Conservation (phyloP, 2,797 vertebrate species). For the Yasuhikotakia modesta region DNA sequence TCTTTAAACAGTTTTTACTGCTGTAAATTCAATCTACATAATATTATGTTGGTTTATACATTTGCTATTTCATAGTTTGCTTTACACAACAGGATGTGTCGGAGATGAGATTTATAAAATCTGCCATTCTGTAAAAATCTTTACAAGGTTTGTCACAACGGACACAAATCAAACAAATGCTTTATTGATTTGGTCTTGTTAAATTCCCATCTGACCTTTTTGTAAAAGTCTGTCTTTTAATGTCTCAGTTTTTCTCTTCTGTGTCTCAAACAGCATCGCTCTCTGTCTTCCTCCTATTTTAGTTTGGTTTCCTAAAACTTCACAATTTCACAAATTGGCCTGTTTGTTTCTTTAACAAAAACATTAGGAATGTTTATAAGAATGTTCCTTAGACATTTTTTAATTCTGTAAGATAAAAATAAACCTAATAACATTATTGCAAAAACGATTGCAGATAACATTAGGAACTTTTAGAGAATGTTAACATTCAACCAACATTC, state of each 20-base stretch:
- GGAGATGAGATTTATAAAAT: neutral
- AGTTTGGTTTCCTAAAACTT: conserved; percentile 25
- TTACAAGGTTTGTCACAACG: neutral
- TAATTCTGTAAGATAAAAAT: too few species aligned
- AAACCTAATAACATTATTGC: too few species aligned
- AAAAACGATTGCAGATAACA: too few species aligned
- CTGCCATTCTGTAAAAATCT: neutral
- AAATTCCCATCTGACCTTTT: conserved; percentile 9
- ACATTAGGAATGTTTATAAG: too few species aligned
- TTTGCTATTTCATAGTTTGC: neutral
- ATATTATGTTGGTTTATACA: neutral
- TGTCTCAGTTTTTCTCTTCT: neutral
- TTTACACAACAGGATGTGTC: neutral
- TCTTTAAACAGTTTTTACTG: neutral
- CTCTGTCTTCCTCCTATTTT: conserved; percentile 36
- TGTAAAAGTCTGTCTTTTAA: neutral
- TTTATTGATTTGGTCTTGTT: neutral
- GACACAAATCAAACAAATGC: neutral
- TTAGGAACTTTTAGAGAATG: too few species aligned
- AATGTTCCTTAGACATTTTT: too few species aligned
- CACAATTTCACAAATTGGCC: conserved; percentile 34
- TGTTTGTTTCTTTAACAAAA: neutral
- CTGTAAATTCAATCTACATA: conserved; percentile 5
- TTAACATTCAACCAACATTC: too few species aligned
- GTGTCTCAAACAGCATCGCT: conserved; percentile 35